Base-by-base conservation (phyloP, 1,140 invertebrate genomes). In the Berghia stephanieae region DNA sequence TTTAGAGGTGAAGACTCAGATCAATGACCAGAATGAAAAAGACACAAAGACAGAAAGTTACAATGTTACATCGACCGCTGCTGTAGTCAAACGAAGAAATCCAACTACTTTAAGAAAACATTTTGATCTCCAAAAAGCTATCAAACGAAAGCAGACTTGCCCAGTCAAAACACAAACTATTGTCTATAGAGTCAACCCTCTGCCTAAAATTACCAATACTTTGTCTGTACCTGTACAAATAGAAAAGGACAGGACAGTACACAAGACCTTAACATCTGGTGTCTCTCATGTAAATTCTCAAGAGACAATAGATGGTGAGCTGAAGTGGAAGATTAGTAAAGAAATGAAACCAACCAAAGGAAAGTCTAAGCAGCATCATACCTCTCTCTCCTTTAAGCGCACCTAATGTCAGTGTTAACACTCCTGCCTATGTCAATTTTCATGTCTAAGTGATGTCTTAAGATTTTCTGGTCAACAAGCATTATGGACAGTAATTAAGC, bases 61-160 rank as follows among this genome's bases (percentile, higher is more conserved):
- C 55, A 18, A 36, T 43, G 44, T 36, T 27, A 60, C 6, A 18
- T 36, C 55, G 8, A 42, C 55, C 5, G 55, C 3, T 34, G 72
- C 72, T 31, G 72, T 75, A 8, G 55, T 75, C 31, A 60, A 44
- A 24, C 72, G 72, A 21, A 75, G 72, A 63, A 42, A 27, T 21
- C 69, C 69, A 10, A 36, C 71, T 8, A 4, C 24, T n/a, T n/a
- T n/a, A n/a, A n/a, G n/a, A n/a, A n/a, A 38, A 46, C 71, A 2
- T 24, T 40, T 6, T 38, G 24, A 40, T 43, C 72, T 5, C 27
- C 55, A 43, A 63, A 24, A 60, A 5, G 8, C 43, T 16, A 3
- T 34, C 38, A 16, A 5, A 24, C 52, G 27, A 75, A 75, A 44
- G 5, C 68, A 46, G 27, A 27, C 43, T 5, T 24, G 24, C n/a